Evolutionary conservation across 2,888 invertebrate species (phyloP), one percentile per base, ranked within the genome.

Genomic region (Taenaris catops): DNA sequence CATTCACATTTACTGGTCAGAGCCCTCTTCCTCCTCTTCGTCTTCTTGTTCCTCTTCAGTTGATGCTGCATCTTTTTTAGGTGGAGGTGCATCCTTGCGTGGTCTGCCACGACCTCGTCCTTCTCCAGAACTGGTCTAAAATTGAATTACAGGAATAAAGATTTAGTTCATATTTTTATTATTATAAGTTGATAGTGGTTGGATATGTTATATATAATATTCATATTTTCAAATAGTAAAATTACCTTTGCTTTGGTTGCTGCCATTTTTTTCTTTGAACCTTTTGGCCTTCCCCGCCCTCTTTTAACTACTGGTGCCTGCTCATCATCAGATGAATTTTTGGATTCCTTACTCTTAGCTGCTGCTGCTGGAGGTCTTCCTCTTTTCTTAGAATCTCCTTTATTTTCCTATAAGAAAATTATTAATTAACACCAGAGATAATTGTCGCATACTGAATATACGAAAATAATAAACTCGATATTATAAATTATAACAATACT

Each of bases 241-340:
- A 8, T 39, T 58, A 87, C 87, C 76, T 87, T 87, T 48, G 69
- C 70, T 51, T 83, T 87, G 25, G 60, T 60, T 40, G 72, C 78
- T 46, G 72, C 70, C 36, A 69, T 67, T 65, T 83, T 88, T 64
- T 89, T 89, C 65, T 88, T 88, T 10, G 88, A 74, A 18, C 88
- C 88, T 53, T 89, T 89, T 10, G 89, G 89, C 48, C 89, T 74
- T 48, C 88, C 88, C 57, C 89, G 66, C 9, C 88, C 88, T 60
- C 89, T 67, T 70, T 89, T 89, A 26, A 78, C 87, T 58, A 76
- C 76, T 34, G 88, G 86, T 42, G 86, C 84, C 42, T 84, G 87
- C 51, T 89, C 88, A 60, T 86, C 86, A 58, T 86, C 86, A 4
- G 87, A 87, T 6, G 87, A 83, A 51, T 84, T 84, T 40, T 87